Evolutionary conservation across 2,888 invertebrate genomes (phyloP).

Genomic region (Orchesella flavescens): DNA sequence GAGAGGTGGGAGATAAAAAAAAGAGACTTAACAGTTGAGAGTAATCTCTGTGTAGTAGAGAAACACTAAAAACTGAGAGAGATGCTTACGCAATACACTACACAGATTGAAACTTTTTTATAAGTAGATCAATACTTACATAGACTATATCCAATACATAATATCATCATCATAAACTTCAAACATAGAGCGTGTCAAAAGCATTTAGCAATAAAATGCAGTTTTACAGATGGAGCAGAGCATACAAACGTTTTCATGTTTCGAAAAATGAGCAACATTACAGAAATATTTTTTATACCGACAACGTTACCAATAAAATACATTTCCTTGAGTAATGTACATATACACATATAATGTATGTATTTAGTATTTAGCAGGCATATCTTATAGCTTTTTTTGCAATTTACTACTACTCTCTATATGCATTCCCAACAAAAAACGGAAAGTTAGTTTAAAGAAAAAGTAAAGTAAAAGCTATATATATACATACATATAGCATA

Average conservation of each 20-base stretch:
- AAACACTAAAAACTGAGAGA: constrained; percentile 11
- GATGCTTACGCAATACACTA: constrained; percentile 10
- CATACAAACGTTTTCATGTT: constrained; percentile 1
- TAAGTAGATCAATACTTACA: too few relatives aligned
- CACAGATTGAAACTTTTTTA: constrained; percentile 28
- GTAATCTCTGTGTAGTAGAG: constrained; percentile 39
- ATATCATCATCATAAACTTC: too few relatives aligned
- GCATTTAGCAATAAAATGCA: constrained; percentile 41
- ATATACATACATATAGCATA: background rate
- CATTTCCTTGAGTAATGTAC: background rate
- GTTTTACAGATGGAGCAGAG: background rate
- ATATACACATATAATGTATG: too few relatives aligned
- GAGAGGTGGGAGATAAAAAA: constrained; percentile 35
- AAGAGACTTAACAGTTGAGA: constrained; percentile 46
- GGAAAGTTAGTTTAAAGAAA: too few relatives aligned
- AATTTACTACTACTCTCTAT: too few relatives aligned
- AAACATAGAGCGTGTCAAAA: constrained; percentile 34
- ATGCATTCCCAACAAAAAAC: too few relatives aligned
- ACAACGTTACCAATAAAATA: background rate
- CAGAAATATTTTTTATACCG: background rate
- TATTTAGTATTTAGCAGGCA: too few relatives aligned
- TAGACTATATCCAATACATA: too few relatives aligned
- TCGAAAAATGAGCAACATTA: background rate
- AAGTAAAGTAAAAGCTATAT: too few relatives aligned
- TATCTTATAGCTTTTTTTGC: too few relatives aligned